Percentiles rank a stretch among this genome's conserved stretches.
phyloP scores from a whole-genome alignment of 2,797 vertebrate genomes.

The Enteromius afrohamiltoni region DNA sequence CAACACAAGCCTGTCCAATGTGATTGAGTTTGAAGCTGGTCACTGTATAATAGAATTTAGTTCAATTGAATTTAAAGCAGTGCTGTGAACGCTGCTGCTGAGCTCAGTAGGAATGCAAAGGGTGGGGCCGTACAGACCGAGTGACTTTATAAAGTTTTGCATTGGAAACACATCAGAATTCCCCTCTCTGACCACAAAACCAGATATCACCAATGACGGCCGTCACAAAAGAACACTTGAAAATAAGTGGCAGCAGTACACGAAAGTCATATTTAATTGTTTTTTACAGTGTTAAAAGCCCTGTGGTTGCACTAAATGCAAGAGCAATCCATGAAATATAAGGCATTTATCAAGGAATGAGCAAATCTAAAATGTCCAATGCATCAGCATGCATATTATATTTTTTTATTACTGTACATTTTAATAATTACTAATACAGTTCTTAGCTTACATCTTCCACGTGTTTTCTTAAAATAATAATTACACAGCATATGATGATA shows the following conservation, averaged over 20 bases:
- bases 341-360: background rate
- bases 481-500: conserved; percentile 11
- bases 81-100: conserved; percentile 68
- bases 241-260: background rate
- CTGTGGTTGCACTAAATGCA: conserved; percentile 18
- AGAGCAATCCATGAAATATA: conserved; percentile 11
- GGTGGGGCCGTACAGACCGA: conserved; percentile 40
- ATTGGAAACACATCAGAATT: conserved; percentile 53
- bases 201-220: background rate
- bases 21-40: conserved; percentile 30
- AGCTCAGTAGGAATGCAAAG: conserved; percentile 70
- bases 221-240: background rate
- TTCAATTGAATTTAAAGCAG: conserved; percentile 72
- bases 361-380: background rate
- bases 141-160: conserved; percentile 33
- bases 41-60: conserved; percentile 70
- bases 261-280: background rate
- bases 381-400: conserved; percentile 19
- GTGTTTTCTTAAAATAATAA: conserved; percentile 14
- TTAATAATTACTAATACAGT: conserved; percentile 1
- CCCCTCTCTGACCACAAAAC: conserved; percentile 13
- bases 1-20: conserved; percentile 6
- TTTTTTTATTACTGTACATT: conserved; percentile 15
- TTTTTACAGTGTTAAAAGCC: conserved; percentile 7
- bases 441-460: background rate